These are phyloP conservation scores for Cheirogaleus major DNA, from an alignment of 2,797 vertebrate genomes.

Conservation along the genomic window DNA sequence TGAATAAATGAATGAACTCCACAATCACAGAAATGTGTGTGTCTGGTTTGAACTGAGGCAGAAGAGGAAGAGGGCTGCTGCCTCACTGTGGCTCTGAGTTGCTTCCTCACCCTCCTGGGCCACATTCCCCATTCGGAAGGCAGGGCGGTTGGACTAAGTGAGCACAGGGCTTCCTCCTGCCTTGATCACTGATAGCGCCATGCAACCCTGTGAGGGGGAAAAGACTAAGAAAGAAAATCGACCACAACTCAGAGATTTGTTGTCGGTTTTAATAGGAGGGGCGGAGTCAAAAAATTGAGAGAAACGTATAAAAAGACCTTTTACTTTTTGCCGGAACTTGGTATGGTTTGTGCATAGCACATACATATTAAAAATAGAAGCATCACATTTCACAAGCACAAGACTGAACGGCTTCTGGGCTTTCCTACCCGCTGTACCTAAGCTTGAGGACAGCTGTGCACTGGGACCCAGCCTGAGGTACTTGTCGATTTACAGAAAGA, in stretches of 20 bases:
- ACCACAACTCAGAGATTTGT: background rate
- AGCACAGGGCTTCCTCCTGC: background rate
- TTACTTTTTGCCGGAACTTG: conserved; percentile 92
- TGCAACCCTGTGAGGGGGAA: background rate
- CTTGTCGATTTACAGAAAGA: conserved; percentile 84
- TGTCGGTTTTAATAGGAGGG: conserved; percentile 71
- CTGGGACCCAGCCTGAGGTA: conserved; percentile 91
- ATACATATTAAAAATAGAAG: conserved; percentile 96
- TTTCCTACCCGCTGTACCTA: conserved; percentile 82
- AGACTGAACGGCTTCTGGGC: conserved; percentile 89
- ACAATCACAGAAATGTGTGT: background rate
- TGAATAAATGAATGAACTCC: background rate
- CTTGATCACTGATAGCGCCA: background rate
- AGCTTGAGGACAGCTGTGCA: background rate
- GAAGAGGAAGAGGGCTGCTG: background rate
- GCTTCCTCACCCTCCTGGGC: background rate
- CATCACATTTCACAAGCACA: conserved; percentile 93
- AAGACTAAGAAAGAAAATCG: background rate
- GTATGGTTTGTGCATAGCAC: conserved; percentile 97
- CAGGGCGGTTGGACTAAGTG: background rate
- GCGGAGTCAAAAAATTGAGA: conserved; percentile 76
- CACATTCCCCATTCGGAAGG: background rate
- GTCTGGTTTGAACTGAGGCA: background rate
- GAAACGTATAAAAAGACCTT: conserved; percentile 91
- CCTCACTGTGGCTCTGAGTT: fast-evolving